A percentile compares a stretch with the other conserved stretches of the same genome.
phyloP scores from a whole-genome alignment of 2,888 invertebrate genomes.

The Cylindroiulus punctatus region DNA sequence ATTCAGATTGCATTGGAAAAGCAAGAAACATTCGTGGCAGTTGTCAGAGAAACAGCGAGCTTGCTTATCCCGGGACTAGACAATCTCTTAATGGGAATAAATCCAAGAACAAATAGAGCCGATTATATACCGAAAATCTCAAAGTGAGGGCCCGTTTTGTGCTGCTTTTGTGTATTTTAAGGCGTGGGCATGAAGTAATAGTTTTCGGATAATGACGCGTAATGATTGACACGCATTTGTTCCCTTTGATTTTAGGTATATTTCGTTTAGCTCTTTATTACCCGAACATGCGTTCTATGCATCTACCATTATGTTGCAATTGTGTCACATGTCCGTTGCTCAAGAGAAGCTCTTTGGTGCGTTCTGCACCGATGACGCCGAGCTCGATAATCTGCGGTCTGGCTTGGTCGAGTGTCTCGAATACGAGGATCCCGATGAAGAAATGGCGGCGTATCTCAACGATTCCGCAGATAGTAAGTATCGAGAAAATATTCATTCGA shows the following conservation, averaged over 20 bases:
- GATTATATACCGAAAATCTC: conserved; percentile 82
- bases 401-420: conserved; percentile 91
- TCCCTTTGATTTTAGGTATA: conserved; percentile 68
- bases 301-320: conserved; percentile 76
- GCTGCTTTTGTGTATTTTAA: not conserved
- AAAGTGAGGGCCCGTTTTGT: conserved; percentile 67
- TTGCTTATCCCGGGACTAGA: conserved; percentile 80
- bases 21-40: conserved; percentile 78
- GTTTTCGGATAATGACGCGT: too few relatives aligned
- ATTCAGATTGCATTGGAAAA: conserved; percentile 78
- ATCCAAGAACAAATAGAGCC: conserved; percentile 78
- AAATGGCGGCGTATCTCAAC: conserved; percentile 60
- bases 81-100: conserved; percentile 81
- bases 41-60: conserved; percentile 70
- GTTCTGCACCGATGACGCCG: conserved; percentile 73
- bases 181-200: too few relatives aligned
- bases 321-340: conserved; percentile 74
- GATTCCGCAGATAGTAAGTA: not conserved
- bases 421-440: conserved; percentile 63
- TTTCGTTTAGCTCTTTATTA: conserved; percentile 75
- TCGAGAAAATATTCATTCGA: not conserved
- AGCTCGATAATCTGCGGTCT: conserved; percentile 72
- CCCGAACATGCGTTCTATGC: conserved; percentile 76
- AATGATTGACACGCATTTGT: too few relatives aligned
- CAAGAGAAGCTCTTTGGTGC: conserved; percentile 79